Evolutionary conservation across 2,113 vertebrate species (phyloP).

Genomic region (Pungitius pungitius): DNA sequence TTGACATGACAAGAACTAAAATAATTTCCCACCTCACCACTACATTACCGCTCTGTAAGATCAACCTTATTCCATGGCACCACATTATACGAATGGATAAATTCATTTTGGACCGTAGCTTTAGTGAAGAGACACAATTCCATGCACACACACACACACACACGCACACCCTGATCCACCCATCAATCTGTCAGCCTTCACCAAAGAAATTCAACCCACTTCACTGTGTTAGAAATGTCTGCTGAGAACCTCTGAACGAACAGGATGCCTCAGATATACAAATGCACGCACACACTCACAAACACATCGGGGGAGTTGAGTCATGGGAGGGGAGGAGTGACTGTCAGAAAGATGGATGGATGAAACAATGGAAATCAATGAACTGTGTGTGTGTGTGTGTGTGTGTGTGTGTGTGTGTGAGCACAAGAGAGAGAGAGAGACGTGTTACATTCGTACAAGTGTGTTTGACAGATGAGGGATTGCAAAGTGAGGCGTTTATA

Average conservation of each 20-base stretch:
- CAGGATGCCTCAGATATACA: constrained; percentile 36
- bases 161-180: constrained; percentile 3
- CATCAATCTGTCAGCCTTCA: constrained; percentile 56
- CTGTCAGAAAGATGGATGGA: constrained; percentile 66
- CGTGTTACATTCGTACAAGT: constrained; percentile 33
- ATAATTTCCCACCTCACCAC: too few relatives aligned
- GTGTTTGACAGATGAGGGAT: constrained; percentile 50
- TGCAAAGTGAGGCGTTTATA: not conserved
- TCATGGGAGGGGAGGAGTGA: constrained; percentile 55
- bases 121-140: constrained; percentile 10
- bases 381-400: constrained; percentile 19
- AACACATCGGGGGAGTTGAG: constrained; percentile 32
- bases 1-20: too few relatives aligned
- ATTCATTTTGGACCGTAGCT: constrained; percentile 10
- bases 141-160: constrained; percentile 5
- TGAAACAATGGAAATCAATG: constrained; percentile 67
- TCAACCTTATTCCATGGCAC: not conserved
- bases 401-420: constrained; percentile 17
- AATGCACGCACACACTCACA: not conserved
- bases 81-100: constrained; percentile 19
- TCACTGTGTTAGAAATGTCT: constrained; percentile 36
- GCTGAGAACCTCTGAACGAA: constrained; percentile 41
- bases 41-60: not conserved
- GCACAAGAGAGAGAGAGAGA: constrained; percentile 22
- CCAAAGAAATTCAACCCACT: constrained; percentile 49